These are phyloP conservation scores for Prionace glauca DNA, from an alignment of 2,797 vertebrate species.

Conservation along the genomic window DNA sequence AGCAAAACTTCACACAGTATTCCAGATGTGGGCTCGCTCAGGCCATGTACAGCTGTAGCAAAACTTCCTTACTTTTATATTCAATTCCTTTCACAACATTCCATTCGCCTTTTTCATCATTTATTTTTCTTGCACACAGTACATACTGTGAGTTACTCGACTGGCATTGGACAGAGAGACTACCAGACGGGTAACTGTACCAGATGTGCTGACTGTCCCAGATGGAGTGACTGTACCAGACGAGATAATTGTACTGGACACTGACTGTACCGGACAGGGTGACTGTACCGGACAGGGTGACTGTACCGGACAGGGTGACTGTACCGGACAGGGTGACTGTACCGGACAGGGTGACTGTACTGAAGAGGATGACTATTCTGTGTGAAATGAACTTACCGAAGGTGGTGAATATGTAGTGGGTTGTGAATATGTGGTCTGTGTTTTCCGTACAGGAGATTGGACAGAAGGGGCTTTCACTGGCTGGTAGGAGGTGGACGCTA, in stretches of 20 bases:
- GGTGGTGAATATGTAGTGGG: background rate
- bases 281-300: background rate
- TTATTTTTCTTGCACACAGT: too few relatives aligned
- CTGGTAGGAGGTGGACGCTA: background rate
- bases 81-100: too few relatives aligned
- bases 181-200: too few relatives aligned
- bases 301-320: background rate
- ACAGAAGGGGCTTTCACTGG: background rate
- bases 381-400: background rate
- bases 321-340: background rate
- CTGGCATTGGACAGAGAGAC: too few relatives aligned
- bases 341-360: background rate
- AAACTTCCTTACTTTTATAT: too few relatives aligned
- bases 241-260: background rate
- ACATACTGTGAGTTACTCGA: too few relatives aligned
- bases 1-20: too few relatives aligned
- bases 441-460: background rate
- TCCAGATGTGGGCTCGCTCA: too few relatives aligned
- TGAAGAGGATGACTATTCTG: background rate
- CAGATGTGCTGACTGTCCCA: background rate
- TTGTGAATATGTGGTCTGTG: background rate
- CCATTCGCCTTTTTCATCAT: too few relatives aligned
- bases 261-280: background rate
- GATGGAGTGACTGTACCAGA: background rate
- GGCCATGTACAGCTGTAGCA: too few relatives aligned